These are phyloP conservation scores for Torymus auratus DNA, from an alignment of 2,888 invertebrate genomes.

Conservation along the genomic window DNA sequence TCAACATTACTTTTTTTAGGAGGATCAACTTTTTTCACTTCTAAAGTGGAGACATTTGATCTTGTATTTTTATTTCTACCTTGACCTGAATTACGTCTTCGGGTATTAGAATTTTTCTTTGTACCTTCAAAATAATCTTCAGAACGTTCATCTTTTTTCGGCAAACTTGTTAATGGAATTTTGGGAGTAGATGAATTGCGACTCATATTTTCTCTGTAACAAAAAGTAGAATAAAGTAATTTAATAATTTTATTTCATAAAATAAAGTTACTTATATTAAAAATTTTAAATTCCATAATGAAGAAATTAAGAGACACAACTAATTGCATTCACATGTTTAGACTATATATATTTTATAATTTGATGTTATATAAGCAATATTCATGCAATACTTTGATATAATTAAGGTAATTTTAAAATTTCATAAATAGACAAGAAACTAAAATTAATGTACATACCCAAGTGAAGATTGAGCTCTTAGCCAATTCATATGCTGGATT, in stretches of 20 bases:
- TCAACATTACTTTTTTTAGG: background rate
- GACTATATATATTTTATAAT: background rate
- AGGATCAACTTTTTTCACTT: too few species aligned
- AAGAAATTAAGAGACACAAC: background rate
- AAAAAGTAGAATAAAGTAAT: conserved; percentile 17
- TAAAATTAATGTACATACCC: conserved; percentile 55
- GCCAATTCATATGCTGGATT: conserved; percentile 67
- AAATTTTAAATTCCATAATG: background rate
- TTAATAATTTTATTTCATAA: background rate
- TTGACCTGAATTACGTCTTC: background rate
- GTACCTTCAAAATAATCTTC: conserved; percentile 29
- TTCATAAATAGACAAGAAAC: background rate
- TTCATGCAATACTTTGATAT: background rate
- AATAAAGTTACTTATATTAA: background rate
- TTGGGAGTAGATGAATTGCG: background rate
- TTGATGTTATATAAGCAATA: background rate
- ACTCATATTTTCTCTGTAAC: conserved; percentile 7
- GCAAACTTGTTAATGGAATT: background rate
- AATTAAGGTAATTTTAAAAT: conserved; percentile 4
- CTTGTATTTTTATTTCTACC: conserved; percentile 10
- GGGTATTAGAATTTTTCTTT: background rate
- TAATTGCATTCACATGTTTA: background rate
- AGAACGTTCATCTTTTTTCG: conserved; percentile 11
- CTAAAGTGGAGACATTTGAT: background rate
- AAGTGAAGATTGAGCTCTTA: conserved; percentile 60